Conservation (phyloP, 2,888 invertebrate species). For the Clunio marinus region DNA sequence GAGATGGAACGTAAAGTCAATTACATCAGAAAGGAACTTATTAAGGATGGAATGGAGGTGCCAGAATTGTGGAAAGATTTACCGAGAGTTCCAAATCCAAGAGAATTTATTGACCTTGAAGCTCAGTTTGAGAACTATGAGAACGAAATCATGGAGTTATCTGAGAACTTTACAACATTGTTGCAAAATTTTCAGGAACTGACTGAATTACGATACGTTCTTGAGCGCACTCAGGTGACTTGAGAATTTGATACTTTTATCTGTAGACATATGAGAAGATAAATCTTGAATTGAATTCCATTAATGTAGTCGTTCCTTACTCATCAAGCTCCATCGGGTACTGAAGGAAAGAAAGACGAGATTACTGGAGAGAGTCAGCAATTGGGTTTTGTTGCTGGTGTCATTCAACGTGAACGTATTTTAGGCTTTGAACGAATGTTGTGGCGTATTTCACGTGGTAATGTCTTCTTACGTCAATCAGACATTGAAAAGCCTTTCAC, state of each 20-base stretch:
- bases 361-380: conserved; percentile 54
- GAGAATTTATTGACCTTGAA: conserved; percentile 72
- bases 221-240: conserved; percentile 79
- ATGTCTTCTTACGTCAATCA: conserved; percentile 74
- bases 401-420: conserved; percentile 74
- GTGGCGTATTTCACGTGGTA: conserved; percentile 83
- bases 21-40: conserved; percentile 73
- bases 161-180: conserved; percentile 86
- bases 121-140: conserved; percentile 94
- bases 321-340: conserved; percentile 45
- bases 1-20: conserved; percentile 77
- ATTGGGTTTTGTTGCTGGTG: conserved; percentile 74
- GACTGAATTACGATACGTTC: conserved; percentile 83
- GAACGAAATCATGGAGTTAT: conserved; percentile 88
- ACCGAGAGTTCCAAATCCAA: conserved; percentile 68
- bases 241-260: background rate
- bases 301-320: conserved; percentile 48
- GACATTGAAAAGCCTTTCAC: conserved; percentile 70
- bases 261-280: background rate
- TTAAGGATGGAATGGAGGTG: conserved; percentile 68
- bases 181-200: conserved; percentile 89
- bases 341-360: conserved; percentile 54
- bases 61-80: conserved; percentile 58
- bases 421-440: conserved; percentile 82
- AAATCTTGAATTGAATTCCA: background rate